Evolutionary conservation across 1,140 invertebrate species (phyloP), one percentile per base, ranked within the genome.

Genomic region (Bombyx mandarina): DNA sequence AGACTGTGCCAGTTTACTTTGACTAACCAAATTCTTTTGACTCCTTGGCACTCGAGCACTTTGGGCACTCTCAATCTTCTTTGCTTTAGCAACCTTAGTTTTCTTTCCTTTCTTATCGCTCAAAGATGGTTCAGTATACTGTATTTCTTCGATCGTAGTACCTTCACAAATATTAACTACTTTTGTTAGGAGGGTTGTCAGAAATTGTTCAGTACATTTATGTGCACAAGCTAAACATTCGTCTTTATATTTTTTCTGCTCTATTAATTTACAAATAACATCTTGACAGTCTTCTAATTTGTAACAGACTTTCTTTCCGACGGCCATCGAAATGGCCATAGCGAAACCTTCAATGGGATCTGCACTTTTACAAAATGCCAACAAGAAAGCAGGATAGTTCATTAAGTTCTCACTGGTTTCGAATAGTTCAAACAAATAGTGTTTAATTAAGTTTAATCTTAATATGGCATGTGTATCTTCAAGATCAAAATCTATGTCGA

Each of bases 381-480:
- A 65, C 12, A 92, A 63, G 60, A 92, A 78, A 2, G 87, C 89
- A 0, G 90, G 89, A 71, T 92, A 92, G 67, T 92, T 91, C 57
- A 91, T 79, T 12, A 66, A 62, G 54, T 89, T 56, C 54, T 77
- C 61, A 56, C 81, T 60, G 7, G 77, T 68, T 65, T 83, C 73
- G 68, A 88, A 92, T 62, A 92, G 70, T 59, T 88, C 84, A 54
- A 87, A 90, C 3, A 92, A 64, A 56, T 92, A 81, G 56, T 89
- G 69, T 67, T 90, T 90, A 1, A 82, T 78, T 43, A 89, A 61
- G 48, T 67, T 73, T 47, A 81, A 81, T 60, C 86, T 72, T 22
- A 88, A 63, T 46, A 66, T 57, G 45, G 69, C 57, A 54, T 62
- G 53, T 57, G 62, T 60, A 56, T 78, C 58, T 64, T 81, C 64